Evolutionary conservation across 2,888 invertebrate genomes (phyloP), one percentile per base, ranked within the genome.

Genomic region (Leucophenga maculata): DNA sequence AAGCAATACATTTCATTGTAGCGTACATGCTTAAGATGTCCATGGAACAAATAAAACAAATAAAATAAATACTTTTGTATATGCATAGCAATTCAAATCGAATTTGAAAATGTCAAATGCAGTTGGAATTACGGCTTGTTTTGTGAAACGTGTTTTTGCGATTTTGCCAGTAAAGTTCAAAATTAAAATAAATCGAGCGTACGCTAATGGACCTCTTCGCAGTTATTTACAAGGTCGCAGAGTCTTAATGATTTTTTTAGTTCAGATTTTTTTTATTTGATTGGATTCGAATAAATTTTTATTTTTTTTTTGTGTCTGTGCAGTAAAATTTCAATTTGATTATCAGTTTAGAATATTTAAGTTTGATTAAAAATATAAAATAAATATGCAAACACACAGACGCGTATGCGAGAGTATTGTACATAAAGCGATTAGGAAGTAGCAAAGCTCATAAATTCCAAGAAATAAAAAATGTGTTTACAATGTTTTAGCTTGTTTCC

Each of bases 71-170:
- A n/a, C n/a, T n/a, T n/a, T n/a, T n/a, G n/a, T n/a, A n/a, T n/a
- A n/a, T n/a, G 2, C 8, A 50, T 32, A n/a, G 59, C 59, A 26
- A 59, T n/a, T 32, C n/a, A 57, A 57, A 39, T 60, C n/a, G 26
- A 16, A 60, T 60, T 13, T 44, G 60, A 62, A 62, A 62, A 62
- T 62, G 46, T 62, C 62, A 62, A 46, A 46, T 62, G 22, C 14
- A 32, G 62, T n/a, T 20, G 22, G 20, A 48, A 64, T 48, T 46
- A 44, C 48, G 16, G 22, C 55, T 14, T 11, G 22, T 55, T 20
- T 48, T 48, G 6, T n/a, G 46, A 64, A 64, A 64, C 62, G 48
- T 64, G 62, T 64, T 64, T 64, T 64, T 64, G 46, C 26, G 62
- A n/a, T 44, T 48, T 57, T 39, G 11, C 39, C 39, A 39, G 50